Conservation (phyloP, 2,797 vertebrate genomes). For the Alauda arvensis region DNA sequence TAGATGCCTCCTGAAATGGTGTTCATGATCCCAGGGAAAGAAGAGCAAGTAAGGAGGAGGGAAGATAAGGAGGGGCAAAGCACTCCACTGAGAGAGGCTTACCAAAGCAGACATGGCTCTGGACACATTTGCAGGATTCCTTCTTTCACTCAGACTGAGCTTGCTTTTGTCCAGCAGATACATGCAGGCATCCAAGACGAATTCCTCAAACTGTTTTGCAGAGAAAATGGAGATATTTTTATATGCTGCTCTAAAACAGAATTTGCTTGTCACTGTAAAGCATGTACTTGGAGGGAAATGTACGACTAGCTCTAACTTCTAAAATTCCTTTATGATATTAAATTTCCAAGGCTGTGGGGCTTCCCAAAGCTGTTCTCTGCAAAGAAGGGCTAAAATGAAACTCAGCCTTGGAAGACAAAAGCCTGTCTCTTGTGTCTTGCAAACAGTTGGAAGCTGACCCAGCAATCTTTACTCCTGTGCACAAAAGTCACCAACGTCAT, state of each 20-base stretch:
- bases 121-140: constrained; percentile 43
- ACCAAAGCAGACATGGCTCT: constrained; percentile 69
- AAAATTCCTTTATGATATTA: neutral
- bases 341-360: neutral
- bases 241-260: accelerated
- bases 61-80: neutral
- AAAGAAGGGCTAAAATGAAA: neutral
- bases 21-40: neutral
- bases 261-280: neutral
- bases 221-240: neutral
- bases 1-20: neutral
- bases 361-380: neutral
- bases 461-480: neutral
- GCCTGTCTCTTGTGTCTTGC: accelerated
- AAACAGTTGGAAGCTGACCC: neutral
- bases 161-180: constrained; percentile 53
- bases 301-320: neutral
- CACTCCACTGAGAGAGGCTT: neutral
- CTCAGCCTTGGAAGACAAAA: neutral
- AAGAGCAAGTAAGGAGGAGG: neutral
- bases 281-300: neutral
- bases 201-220: constrained; percentile 62
- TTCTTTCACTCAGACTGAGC: neutral
- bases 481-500: neutral
- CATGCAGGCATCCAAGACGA: constrained; percentile 51